Evolutionary conservation across 2,113 vertebrate genomes (phyloP).

Genomic region (Actenoides hombroni): DNA sequence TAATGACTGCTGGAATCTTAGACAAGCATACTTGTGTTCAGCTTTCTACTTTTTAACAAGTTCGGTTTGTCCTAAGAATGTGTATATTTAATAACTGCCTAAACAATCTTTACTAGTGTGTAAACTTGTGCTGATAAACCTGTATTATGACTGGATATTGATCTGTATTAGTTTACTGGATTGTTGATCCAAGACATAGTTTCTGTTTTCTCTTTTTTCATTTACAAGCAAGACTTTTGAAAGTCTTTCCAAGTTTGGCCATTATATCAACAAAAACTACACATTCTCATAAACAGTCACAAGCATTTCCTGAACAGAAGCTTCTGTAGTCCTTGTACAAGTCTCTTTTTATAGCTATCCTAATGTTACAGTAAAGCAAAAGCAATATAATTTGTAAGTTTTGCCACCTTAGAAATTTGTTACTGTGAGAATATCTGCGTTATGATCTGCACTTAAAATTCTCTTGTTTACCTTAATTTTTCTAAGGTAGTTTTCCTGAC

Average conservation of each 20-base stretch:
- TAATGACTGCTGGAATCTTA: not conserved
- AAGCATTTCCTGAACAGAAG: not conserved
- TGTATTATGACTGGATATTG: not conserved
- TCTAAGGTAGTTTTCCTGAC: not conserved
- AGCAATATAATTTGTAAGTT: not conserved
- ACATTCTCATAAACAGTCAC: not conserved
- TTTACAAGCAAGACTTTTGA: not conserved
- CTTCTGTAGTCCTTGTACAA: not conserved
- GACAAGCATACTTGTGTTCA: rapidly evolving
- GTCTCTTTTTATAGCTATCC: not conserved
- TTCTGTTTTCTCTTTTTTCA: not conserved
- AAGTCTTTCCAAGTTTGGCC: not conserved
- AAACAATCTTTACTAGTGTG: not conserved
- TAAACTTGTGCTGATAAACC: not conserved
- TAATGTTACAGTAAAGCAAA: not conserved
- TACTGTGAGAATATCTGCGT: not conserved
- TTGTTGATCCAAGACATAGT: not conserved
- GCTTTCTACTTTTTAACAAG: not conserved
- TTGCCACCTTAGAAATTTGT: not conserved
- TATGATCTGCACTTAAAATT: not conserved
- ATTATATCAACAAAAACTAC: not conserved
- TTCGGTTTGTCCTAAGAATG: not conserved
- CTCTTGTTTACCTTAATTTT: not conserved
- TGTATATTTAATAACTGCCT: not conserved
- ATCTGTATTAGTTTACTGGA: not conserved